Base-by-base conservation (phyloP, 2,797 vertebrate species). In the Hyperoplus immaculatus region DNA sequence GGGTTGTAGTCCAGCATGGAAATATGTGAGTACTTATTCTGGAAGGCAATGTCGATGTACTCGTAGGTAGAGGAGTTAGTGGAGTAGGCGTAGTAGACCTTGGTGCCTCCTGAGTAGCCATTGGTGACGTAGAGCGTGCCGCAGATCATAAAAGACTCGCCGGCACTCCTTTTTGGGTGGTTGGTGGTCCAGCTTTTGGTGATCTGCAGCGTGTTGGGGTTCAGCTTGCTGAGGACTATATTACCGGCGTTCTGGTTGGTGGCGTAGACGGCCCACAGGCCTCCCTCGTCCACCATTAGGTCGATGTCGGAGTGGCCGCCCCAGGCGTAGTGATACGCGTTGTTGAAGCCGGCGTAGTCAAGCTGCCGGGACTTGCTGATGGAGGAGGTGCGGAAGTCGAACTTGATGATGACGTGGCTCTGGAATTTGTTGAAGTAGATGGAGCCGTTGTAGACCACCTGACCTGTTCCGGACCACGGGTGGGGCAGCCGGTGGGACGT, bases 1-100 rank as follows among this genome's bases (percentile, higher is more conserved):
- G 98, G 98, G 93, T 99, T 99, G 94, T 99, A 99, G 94, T 99
- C 98, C 95, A 99, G 88, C 98, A 99, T 99, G 89, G 98, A 99
- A 94, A 99, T 98, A 74, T 99, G 98, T 0, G 97, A 98, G 91
- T 98, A 99, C 87, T 97, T 98, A 92, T 98, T 99, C 88, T 99
- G 96, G 92, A 99, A 97, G 53, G 96, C 96, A 89, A 99, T 98
- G 89, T 99, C 98, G 11, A 99, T 98, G 93, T 99, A 99, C 92
- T 99, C 98, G 0, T 99, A 99, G 45, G 96, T 98, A n/a, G 98
- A 99, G 65, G 97, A 97, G 58, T 99, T 99, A 95, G 98, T 99
- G 87, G 97, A 97, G 93, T 97, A 99, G 54, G 98, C 97, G 0
- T 99, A 99, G 91, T 99, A 97, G 69, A 99, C 97, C 93, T 99